Evolutionary conservation across 2,888 invertebrate species (phyloP), one percentile per base, ranked within the genome.

Genomic region (Atrina japonica): DNA sequence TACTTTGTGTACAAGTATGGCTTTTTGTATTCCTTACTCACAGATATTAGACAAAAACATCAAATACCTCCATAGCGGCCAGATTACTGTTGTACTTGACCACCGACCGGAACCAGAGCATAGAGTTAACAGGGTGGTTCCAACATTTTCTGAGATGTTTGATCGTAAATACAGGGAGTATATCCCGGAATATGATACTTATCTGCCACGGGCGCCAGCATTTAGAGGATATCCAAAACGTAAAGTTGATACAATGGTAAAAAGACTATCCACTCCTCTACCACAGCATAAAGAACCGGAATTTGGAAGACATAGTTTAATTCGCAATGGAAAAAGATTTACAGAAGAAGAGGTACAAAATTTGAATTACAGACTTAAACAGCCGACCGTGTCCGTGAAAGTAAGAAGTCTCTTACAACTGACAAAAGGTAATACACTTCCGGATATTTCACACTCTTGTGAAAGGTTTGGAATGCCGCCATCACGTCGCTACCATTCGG

Each of bases 401-500:
- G 40, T 56, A 5, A 35, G 56, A 23, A 30, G 40, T 14, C 35
- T 40, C n/a, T 40, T 56, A 40, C 35, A 40, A 40, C 35, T 35
- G 56, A 56, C 35, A 14, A 21, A 40, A 21, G 23, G 35, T n/a
- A 23, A 35, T 1, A 40, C 30, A 40, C 56, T 56, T 35, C 56
- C 56, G 23, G 56, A 56, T 5, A 56, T 56, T 11, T 40, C 40
- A 14, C 23, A 40, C 40, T 56, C 56, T 14, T 56, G 56, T 41
- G 56, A 56, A 21, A 56, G 56, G 40, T 56, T 56, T 23, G 56
- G 56, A 16, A 23, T 56, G 40, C 56, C 56, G 18, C 35, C 40
- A 40, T 56, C 56, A 40, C 35, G 23, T 18, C 40, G 56, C 6
- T 56, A 56, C 23, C 56, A 56, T 21, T 40, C 56, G 11, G 11